A percentile compares a stretch with the other conserved stretches of the same genome.
phyloP scores from a whole-genome alignment of 2,888 invertebrate species.

The Chymomyza amoena region DNA sequence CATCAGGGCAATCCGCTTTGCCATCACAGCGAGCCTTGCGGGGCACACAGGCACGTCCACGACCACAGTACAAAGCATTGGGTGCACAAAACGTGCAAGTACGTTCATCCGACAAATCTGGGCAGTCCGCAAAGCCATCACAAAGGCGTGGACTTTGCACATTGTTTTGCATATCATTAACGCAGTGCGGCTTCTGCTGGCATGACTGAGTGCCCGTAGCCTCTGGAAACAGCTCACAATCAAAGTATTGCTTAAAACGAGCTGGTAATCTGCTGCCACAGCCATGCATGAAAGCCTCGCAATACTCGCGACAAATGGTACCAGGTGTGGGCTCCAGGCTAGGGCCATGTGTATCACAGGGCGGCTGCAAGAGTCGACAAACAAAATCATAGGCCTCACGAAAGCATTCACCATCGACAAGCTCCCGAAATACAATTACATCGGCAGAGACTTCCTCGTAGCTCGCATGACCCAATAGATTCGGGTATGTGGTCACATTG shows the following conservation, averaged over 20 bases:
- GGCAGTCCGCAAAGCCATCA: constrained; percentile 92
- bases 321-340: constrained; percentile 74
- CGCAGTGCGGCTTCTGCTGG: constrained; percentile 89
- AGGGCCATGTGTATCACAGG: constrained; percentile 86
- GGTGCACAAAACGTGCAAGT: constrained; percentile 88
- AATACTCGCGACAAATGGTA: constrained; percentile 86
- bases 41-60: constrained; percentile 87
- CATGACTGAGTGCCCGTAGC: constrained; percentile 87
- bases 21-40: constrained; percentile 88
- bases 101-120: constrained; percentile 89
- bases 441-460: constrained; percentile 85
- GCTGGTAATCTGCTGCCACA: constrained; percentile 88
- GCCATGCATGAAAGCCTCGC: constrained; percentile 89
- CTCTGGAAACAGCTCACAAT: constrained; percentile 89
- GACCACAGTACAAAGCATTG: constrained; percentile 88
- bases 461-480: constrained; percentile 82
- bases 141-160: constrained; percentile 89
- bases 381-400: constrained; percentile 93
- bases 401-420: constrained; percentile 95
- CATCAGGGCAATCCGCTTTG: constrained; percentile 90
- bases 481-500: constrained; percentile 91
- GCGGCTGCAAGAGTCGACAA: constrained; percentile 91
- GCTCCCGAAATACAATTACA: constrained; percentile 89
- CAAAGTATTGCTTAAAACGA: constrained; percentile 85
- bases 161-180: constrained; percentile 85